phyloP scores from a whole-genome alignment of 2,888 invertebrate species.

The Zaprionus bogoriensis region DNA sequence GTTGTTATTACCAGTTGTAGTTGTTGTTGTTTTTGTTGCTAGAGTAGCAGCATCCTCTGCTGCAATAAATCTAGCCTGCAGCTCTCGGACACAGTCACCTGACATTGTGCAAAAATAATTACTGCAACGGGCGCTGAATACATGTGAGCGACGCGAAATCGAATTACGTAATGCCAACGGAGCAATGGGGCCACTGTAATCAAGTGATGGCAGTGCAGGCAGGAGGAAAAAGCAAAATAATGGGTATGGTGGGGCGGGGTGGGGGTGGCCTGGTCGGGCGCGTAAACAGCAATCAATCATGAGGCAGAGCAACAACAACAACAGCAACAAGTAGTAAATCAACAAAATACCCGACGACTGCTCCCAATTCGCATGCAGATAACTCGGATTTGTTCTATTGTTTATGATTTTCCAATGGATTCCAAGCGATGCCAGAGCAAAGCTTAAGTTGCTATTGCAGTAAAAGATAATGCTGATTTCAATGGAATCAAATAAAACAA shows the following conservation, averaged over 20 bases:
- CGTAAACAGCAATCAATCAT: conserved; percentile 72
- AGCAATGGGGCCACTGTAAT: conserved; percentile 6
- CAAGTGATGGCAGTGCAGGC: not conserved
- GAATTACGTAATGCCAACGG: conserved; percentile 41
- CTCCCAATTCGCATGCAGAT: conserved; percentile 7
- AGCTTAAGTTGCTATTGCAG: too few species aligned
- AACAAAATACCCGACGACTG: conserved; percentile 15
- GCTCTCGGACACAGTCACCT: conserved; percentile 19
- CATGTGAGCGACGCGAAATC: conserved; percentile 35
- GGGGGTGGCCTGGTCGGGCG: conserved; percentile 15
- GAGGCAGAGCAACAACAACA: conserved; percentile 2
- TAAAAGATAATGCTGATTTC: too few species aligned
- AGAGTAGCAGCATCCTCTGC: not conserved
- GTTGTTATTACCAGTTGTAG: not conserved
- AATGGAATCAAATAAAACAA: too few species aligned
- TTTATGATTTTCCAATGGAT: conserved; percentile 5
- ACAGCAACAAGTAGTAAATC: conserved; percentile 24
- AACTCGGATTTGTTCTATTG: conserved; percentile 3
- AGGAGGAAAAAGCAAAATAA: not conserved
- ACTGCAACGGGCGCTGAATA: conserved; percentile 32
- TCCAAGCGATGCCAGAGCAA: not conserved
- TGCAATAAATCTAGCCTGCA: conserved; percentile 40
- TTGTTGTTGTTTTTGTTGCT: conserved; percentile 3
- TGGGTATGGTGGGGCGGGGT: not conserved
- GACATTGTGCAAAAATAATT: conserved; percentile 47